These are phyloP conservation scores for Agriopis leucophaearia DNA, from an alignment of 2,888 invertebrate genomes.

Conservation along the genomic window DNA sequence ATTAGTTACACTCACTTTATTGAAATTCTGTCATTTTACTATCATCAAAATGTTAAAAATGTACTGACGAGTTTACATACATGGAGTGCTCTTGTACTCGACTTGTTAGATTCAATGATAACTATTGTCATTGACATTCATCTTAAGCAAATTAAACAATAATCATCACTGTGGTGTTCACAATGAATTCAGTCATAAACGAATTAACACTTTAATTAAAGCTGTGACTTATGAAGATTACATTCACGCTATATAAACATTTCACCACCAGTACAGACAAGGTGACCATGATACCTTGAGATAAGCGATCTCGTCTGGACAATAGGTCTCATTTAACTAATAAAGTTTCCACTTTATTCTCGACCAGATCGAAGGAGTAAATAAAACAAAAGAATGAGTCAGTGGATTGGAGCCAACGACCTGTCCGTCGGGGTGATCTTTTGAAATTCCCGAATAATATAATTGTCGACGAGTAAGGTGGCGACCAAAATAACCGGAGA, in stretches of 20 bases:
- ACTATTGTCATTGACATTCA: no score
- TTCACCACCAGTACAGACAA: constrained; percentile 15
- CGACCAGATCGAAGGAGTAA: constrained; percentile 54
- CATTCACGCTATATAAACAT: constrained; percentile 10
- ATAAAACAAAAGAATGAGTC: constrained; percentile 83
- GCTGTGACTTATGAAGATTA: constrained; percentile 18
- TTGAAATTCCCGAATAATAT: constrained; percentile 85
- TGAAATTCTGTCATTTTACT: no score
- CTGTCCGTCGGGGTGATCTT: constrained; percentile 79
- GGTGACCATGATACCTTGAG: constrained; percentile 29
- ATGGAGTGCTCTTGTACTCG: no score
- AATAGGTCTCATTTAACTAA: constrained; percentile 43
- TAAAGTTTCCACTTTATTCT: constrained; percentile 53
- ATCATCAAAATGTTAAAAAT: no score
- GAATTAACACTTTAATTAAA: constrained; percentile 4
- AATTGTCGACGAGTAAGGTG: constrained; percentile 83
- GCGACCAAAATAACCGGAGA: constrained; percentile 78
- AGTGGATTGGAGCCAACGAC: constrained; percentile 80
- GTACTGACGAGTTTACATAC: no score
- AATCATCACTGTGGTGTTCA: no score
- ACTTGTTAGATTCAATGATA: no score
- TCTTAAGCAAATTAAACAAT: not conserved
- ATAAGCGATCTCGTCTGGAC: constrained; percentile 31
- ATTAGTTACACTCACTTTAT: no score
- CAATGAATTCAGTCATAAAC: no score